Conservation (phyloP, 2,113 vertebrate genomes). For the Holacanthus passer region DNA sequence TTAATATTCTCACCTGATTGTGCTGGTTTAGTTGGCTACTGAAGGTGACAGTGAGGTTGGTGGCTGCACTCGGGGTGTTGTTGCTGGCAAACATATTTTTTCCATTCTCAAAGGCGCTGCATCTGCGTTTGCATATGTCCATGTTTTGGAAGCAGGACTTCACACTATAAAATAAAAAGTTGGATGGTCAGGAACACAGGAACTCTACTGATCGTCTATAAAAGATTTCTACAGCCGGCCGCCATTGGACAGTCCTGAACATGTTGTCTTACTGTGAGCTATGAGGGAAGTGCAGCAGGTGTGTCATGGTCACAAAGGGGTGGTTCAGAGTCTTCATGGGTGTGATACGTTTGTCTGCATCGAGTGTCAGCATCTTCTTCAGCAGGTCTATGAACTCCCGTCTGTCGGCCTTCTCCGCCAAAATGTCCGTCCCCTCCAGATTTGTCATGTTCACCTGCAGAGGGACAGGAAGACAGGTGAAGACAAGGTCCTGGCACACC, state of each 20-base stretch:
- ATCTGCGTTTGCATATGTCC: constrained; percentile 98
- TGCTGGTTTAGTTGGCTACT: constrained; percentile 96
- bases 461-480: background rate
- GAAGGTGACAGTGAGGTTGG: constrained; percentile 98
- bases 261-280: constrained; percentile 92
- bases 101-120: constrained; percentile 94
- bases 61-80: constrained; percentile 91
- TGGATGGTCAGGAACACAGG: background rate
- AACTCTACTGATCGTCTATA: background rate
- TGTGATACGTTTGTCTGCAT: constrained; percentile 97
- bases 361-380: constrained; percentile 99
- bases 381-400: constrained; percentile 98
- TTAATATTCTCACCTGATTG: constrained; percentile 88
- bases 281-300: constrained; percentile 97
- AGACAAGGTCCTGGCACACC: background rate
- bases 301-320: constrained; percentile 96
- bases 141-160: constrained; percentile 99
- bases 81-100: constrained; percentile 94
- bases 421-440: constrained; percentile 96
- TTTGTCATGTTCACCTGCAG: constrained; percentile 97
- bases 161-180: constrained; percentile 84
- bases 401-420: constrained; percentile 98
- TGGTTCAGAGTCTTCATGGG: constrained; percentile 98
- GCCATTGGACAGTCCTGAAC: background rate
- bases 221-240: background rate